Base-by-base conservation (phyloP, 2,113 vertebrate genomes). In the Noctilio leporinus region DNA sequence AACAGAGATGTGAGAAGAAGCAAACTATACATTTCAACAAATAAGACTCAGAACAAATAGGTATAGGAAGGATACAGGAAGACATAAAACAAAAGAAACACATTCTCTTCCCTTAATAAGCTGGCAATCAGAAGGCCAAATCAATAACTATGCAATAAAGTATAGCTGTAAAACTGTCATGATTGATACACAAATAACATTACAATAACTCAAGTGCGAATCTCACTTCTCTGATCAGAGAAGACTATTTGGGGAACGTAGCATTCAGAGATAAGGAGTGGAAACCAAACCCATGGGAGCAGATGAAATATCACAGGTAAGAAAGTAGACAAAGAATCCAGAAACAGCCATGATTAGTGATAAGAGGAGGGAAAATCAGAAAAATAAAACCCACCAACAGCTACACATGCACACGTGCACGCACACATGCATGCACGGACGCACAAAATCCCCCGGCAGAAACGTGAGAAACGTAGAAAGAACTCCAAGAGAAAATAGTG, bases 41-140 rank as follows among this genome's bases (percentile, higher is more conserved):
- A 72, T 24, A 93, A 90, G 82, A 96, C 17, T 45, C 33, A 94
- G 16, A 69, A 20, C 57, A 95, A 94, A 85, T 16, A 93, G 83
- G 30, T 55, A 4, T 40, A 76, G 69, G 4, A 78, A 65, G 22
- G 30, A 55, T 12, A 90, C 0, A 89, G 43, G 89, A 78, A 73
- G 28, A 62, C n/a, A 69, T 12, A n/a, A 64, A 59, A 51, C 9
- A 81, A 67, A 82, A 77, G 10, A 67, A 59, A 76, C 22, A 17
- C 0, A 86, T 43, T 70, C 22, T 93, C 45, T 89, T 94, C 17
- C n/a, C 20, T 86, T 12, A 77, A 51, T 77, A 77, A 77, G 15
- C 5, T 57, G 20, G 28, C n/a, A 84, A 78, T 83, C 20, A 89
- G 55, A 93, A 96, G 80, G 30, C 72, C 55, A 62, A 94, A 87